These are phyloP conservation scores for Chrysotoxum bicinctum DNA, from an alignment of 2,888 invertebrate species.

Conservation along the genomic window DNA sequence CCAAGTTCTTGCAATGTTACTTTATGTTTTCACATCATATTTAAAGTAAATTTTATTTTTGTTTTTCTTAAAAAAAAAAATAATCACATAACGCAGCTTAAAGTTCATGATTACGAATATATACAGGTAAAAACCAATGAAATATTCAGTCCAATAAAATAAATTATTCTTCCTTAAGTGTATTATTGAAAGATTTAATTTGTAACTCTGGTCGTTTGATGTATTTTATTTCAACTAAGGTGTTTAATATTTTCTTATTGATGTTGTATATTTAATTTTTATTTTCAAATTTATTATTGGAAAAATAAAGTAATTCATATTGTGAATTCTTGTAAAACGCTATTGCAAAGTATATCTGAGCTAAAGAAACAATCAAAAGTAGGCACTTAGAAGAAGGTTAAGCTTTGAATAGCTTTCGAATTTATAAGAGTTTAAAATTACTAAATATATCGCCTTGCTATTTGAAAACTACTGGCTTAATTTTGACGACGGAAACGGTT, in stretches of 20 bases:
- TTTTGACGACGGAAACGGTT: too few species aligned
- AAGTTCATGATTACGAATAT: slow-evolving; percentile 82
- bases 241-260: background rate
- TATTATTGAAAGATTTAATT: slow-evolving; percentile 28
- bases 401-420: background rate
- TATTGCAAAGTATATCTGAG: too few species aligned
- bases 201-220: background rate
- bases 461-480: too few species aligned
- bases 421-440: too few species aligned
- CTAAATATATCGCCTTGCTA: too few species aligned
- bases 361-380: background rate
- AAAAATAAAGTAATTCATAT: background rate
- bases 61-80: slow-evolving; percentile 56
- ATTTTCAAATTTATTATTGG: background rate
- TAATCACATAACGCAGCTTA: slow-evolving; percentile 78
- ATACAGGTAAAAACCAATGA: slow-evolving; percentile 79
- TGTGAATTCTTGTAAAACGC: background rate
- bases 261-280: slow-evolving; percentile 6
- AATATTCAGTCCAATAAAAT: background rate
- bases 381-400: background rate
- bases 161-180: slow-evolving; percentile 26
- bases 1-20: slow-evolving; percentile 44
- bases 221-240: background rate
- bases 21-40: slow-evolving; percentile 45
- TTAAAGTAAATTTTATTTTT: slow-evolving; percentile 58